Evolutionary conservation across 1,140 invertebrate genomes (phyloP).

Genomic region (Platyura marginata): DNA sequence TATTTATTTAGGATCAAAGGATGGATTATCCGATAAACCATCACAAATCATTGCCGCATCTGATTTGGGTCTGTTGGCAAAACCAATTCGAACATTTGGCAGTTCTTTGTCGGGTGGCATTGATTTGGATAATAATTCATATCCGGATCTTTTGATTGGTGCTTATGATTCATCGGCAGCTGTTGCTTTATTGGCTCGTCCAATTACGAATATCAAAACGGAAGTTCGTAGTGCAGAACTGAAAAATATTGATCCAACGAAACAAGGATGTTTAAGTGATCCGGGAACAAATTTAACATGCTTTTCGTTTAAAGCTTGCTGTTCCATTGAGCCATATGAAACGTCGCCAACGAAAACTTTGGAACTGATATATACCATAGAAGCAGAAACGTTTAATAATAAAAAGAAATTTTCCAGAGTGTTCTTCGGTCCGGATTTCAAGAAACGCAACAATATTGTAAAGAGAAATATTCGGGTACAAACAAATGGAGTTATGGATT

Average conservation of each 20-base stretch:
- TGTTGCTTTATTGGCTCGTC: slow-evolving; percentile 53
- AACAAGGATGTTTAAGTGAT: slow-evolving; percentile 47
- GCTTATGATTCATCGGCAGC: slow-evolving; percentile 37
- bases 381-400: slow-evolving; percentile 60
- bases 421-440: slow-evolving; percentile 40
- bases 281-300: slow-evolving; percentile 50
- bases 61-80: slow-evolving; percentile 18
- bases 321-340: slow-evolving; percentile 48
- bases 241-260: slow-evolving; percentile 63
- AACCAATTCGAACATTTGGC: slow-evolving; percentile 56
- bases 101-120: slow-evolving; percentile 75
- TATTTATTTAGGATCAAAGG: slow-evolving; percentile 63
- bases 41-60: slow-evolving; percentile 40
- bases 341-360: slow-evolving; percentile 28
- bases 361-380: slow-evolving; percentile 53
- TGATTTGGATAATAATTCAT: slow-evolving; percentile 81
- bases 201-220: slow-evolving; percentile 71
- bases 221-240: slow-evolving; percentile 34
- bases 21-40: slow-evolving; percentile 51
- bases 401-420: slow-evolving; percentile 68
- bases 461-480: slow-evolving; percentile 34
- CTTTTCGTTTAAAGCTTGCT: slow-evolving; percentile 77
- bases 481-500: slow-evolving; percentile 33
- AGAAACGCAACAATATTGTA: slow-evolving; percentile 33
- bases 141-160: slow-evolving; percentile 79